These are phyloP conservation scores for Syncerus caffer DNA, from an alignment of 2,797 vertebrate genomes.

Conservation along the genomic window DNA sequence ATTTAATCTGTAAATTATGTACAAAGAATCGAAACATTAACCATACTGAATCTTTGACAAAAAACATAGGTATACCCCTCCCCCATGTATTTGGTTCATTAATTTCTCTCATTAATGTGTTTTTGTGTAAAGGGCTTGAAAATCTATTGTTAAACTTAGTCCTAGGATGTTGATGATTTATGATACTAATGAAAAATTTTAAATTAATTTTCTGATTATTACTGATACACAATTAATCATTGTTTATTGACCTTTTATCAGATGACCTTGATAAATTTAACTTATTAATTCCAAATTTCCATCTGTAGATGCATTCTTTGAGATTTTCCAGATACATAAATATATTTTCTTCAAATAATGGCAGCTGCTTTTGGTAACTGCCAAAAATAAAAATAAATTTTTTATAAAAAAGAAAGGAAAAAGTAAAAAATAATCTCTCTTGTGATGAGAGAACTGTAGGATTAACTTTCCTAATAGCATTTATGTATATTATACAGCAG, in stretches of 20 bases:
- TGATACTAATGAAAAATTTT: background rate
- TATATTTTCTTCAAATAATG: background rate
- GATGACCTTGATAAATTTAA: background rate
- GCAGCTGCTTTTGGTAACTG: background rate
- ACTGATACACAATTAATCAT: background rate
- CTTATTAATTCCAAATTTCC: background rate
- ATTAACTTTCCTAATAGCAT: background rate
- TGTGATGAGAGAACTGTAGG: background rate
- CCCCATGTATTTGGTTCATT: background rate
- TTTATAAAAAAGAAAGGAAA: background rate
- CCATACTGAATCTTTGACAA: background rate
- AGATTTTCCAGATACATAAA: background rate
- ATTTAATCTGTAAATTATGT: background rate
- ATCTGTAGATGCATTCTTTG: background rate
- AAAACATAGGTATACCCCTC: background rate
- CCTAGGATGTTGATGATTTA: background rate
- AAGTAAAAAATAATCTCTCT: background rate
- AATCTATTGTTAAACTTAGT: background rate
- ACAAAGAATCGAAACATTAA: background rate
- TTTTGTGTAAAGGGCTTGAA: background rate
- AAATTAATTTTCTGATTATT: slow-evolving; percentile 26
- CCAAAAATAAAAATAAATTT: background rate
- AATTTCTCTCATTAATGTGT: background rate
- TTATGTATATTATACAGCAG: background rate
- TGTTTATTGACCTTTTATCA: background rate